Base-by-base conservation (phyloP, 2,888 invertebrate genomes). In the Heliconius erato region DNA sequence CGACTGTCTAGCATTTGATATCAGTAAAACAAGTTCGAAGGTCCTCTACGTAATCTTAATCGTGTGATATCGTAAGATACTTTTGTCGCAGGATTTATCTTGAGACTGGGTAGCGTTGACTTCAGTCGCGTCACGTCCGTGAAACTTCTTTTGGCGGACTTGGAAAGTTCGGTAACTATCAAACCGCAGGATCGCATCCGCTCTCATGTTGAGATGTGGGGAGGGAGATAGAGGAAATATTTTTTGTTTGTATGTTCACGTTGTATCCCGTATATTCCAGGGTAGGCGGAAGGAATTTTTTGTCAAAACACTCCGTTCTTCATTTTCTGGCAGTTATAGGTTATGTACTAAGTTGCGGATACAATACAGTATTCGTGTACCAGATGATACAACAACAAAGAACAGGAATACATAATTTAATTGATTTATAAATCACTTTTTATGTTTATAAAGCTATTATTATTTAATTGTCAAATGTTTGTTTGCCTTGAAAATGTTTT, bases 111-210 rank as follows among this genome's bases (percentile, higher is more conserved):
- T 77, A 82, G 81, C 83, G 85, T 84, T 85, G 83, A 81, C 74
- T 82, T 79, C 77, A 94, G 90, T 93, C 93, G 81, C 85, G 89
- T 92, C 94, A 94, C 94, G 94, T 91, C 89, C 90, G 83, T 77
- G 86, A 88, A 93, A 94, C 91, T 94, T 94, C 93, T 93, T 93
- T 93, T 89, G 88, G 88, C 90, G 89, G 88, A 91, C 93, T 89
- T 90, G 86, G 87, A 91, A 92, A 93, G 90, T 94, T 92, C 87
- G 87, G 85, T 85, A 90, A 93, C 90, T 90, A 90, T 90, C 89
- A 89, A 88, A 88, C 87, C 88, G 86, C 88, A 79, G 81, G 80
- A 79, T 85, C 69, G 67, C 63, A 79, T 82, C 79, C 79, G 67
- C 69, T 74, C 67, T 65, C 28, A n/a, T 74, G 74, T 74, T 54